These are phyloP conservation scores for Daphoenositta chrysoptera DNA, from an alignment of 2,113 vertebrate genomes.

Conservation along the genomic window DNA sequence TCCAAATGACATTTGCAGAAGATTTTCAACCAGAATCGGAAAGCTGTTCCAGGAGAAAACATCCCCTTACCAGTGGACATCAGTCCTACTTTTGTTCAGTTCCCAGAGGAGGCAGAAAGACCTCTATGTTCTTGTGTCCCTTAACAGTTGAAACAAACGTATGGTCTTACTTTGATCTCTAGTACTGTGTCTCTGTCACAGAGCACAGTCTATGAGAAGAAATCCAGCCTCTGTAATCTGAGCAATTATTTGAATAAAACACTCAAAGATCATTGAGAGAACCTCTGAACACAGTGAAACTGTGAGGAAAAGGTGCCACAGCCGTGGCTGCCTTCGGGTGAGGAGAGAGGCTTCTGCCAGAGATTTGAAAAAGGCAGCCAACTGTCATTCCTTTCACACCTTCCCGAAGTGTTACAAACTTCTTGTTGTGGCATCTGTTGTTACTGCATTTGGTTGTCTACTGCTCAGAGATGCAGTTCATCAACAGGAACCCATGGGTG, in stretches of 20 bases:
- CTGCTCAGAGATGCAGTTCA: not conserved
- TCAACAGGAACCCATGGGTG: not conserved
- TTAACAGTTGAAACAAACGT: not conserved
- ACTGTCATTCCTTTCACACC: constrained; percentile 36
- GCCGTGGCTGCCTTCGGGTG: not conserved
- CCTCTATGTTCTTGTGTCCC: not conserved
- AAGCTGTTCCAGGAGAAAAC: not conserved
- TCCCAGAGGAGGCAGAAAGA: not conserved
- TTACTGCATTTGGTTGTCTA: not conserved
- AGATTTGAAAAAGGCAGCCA: not conserved
- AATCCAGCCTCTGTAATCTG: not conserved
- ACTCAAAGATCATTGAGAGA: not conserved
- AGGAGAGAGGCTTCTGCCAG: not conserved
- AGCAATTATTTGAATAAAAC: not conserved
- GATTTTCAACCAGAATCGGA: not conserved
- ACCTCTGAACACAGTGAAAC: not conserved
- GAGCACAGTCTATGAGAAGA: not conserved
- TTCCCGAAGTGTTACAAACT: constrained; percentile 18
- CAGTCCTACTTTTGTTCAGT: not conserved
- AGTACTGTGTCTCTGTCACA: not conserved
- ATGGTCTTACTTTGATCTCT: not conserved
- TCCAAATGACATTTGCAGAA: not conserved
- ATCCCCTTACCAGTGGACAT: not conserved
- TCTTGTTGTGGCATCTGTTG: constrained; percentile 8
- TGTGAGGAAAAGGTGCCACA: not conserved